Evolutionary conservation across 2,888 invertebrate species (phyloP), one percentile per base, ranked within the genome.

Genomic region (Eulithis testata): DNA sequence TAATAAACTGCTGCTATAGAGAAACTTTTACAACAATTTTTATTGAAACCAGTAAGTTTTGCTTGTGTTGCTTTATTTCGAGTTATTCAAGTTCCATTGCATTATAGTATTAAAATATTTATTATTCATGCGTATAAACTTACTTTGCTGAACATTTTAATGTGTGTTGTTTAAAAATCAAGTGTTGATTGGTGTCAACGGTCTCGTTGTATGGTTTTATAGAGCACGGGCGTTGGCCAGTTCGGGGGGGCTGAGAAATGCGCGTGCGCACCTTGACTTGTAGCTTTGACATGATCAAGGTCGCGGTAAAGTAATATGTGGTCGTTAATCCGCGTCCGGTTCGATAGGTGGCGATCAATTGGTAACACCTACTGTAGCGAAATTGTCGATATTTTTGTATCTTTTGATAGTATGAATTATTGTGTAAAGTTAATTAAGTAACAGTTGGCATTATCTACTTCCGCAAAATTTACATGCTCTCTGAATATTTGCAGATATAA

Each of bases 131-230:
- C 40, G 27, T 55, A 64, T 58, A 57, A 14, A 73, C 77, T 81
- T 66, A 90, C 90, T 87, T 87, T 87, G 79, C 80, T 84, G 73
- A 90, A 85, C 90, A 90, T 89, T 81, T 78, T 72, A 66, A 9
- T 85, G 82, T 73, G 68, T 76, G 65, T 77, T 76, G 80, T 78
- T 74, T 76, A 73, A 76, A 75, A 75, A 76, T 74, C 73, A 73
- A 80, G 70, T 77, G 70, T 73, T 77, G 73, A 79, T 72, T 87
- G 83, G 84, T 86, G 78, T 82, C 75, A 78, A 79, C 76, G 70
- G 70, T 74, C 70, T 70, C 63, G 72, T 63, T 78, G 78, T 73
- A 67, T 70, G 70, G 73, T 74, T 76, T 76, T 81, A 81, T 81
- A 76, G 72, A 74, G 68, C 69, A 63, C 58, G 53, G 12, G 55